Evolutionary conservation across 2,888 invertebrate species (phyloP).

Genomic region (Lasioglossum marginatum): DNA sequence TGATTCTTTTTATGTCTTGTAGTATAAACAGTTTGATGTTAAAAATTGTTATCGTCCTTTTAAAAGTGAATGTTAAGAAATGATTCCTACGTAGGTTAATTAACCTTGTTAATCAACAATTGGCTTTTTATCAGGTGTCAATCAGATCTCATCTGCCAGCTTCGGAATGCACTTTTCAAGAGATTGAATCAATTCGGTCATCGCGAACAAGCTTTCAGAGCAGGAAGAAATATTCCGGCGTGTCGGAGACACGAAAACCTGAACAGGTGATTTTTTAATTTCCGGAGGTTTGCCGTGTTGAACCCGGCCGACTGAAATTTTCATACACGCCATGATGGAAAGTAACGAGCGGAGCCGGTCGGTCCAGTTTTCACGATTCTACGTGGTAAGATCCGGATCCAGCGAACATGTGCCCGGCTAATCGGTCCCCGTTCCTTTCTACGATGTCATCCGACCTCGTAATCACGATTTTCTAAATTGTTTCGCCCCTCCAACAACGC

Average conservation of each 20-base stretch:
- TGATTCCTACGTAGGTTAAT: background rate
- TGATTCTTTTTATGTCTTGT: too few relatives aligned
- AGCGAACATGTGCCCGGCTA: slow-evolving; percentile 45
- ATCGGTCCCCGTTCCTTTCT: slow-evolving; percentile 38
- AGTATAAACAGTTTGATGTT: too few relatives aligned
- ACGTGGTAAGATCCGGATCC: slow-evolving; percentile 60
- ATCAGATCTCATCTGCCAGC: background rate
- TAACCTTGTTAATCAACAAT: background rate
- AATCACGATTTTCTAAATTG: slow-evolving; percentile 55
- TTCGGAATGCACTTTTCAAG: background rate
- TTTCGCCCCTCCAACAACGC: background rate
- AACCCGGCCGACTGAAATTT: slow-evolving; percentile 53
- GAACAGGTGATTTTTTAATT: slow-evolving; percentile 18
- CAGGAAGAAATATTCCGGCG: slow-evolving; percentile 31
- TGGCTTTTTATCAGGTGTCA: background rate
- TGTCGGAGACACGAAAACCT: slow-evolving; percentile 22
- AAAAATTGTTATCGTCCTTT: too few relatives aligned
- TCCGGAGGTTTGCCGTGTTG: background rate
- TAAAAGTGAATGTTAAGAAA: too few relatives aligned
- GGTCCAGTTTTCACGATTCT: slow-evolving; percentile 70
- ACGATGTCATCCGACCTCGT: slow-evolving; percentile 46
- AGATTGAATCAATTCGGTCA: background rate
- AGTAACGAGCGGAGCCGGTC: slow-evolving; percentile 64
- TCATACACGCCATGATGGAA: slow-evolving; percentile 61
- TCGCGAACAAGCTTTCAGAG: slow-evolving; percentile 36